Conservation (phyloP, 1,140 invertebrate species). For the Littorina saxatilis region DNA sequence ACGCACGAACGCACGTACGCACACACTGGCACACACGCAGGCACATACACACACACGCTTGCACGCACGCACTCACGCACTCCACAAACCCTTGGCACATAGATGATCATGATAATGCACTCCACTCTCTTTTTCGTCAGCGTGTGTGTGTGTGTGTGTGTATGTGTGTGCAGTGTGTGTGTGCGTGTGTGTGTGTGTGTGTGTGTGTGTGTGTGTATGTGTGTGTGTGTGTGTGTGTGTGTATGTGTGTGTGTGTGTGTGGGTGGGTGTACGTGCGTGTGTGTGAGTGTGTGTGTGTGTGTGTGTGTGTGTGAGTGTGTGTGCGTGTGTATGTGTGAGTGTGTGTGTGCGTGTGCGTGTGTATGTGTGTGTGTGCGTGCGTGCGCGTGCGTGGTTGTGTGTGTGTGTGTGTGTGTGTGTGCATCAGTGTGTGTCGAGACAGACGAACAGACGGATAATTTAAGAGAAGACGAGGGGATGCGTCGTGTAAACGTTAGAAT, state of each 20-base stretch:
- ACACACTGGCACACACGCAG: no score
- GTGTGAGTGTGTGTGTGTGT: background rate
- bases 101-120: background rate
- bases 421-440: background rate
- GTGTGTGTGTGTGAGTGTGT: constrained; percentile 17
- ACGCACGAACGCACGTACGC: no score
- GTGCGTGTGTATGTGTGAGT: constrained; percentile 8
- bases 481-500: no score
- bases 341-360: background rate
- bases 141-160: no score
- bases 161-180: background rate
- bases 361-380: background rate
- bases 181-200: no score
- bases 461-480: no score
- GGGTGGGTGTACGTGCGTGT: background rate
- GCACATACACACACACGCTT: constrained; percentile 1
- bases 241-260: constrained; percentile 2
- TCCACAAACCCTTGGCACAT: background rate
- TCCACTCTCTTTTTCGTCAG: background rate
- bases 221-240: background rate
- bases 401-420: no score
- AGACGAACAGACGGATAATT: no score
- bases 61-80: background rate
- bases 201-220: no score
- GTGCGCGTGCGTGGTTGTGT: background rate